Evolutionary conservation across 2,797 vertebrate species (phyloP).

Genomic region (Moxostoma hubbsi): DNA sequence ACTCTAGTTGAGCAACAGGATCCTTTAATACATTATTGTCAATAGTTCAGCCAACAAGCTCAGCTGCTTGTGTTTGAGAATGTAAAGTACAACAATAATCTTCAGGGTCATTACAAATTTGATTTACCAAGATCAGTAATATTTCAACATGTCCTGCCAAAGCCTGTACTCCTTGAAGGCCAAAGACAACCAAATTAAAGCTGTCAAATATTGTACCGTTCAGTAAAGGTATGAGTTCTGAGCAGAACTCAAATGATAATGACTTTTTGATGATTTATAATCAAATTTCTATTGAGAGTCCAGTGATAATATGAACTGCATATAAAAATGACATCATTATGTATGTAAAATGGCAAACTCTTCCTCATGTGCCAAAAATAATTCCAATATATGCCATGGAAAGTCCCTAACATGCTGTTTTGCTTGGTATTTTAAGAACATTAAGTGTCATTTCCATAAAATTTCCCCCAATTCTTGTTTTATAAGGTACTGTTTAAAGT

Average conservation of each 20-base stretch:
- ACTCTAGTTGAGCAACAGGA: no score
- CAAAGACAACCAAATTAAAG: constrained; percentile 71
- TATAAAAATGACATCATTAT: neutral
- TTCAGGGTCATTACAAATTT: constrained; percentile 64
- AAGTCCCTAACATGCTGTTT: neutral
- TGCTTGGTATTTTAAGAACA: neutral
- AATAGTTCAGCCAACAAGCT: neutral
- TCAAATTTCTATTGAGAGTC: neutral
- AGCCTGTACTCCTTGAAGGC: constrained; percentile 63
- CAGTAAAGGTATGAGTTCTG: neutral
- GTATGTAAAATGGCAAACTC: neutral
- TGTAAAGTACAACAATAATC: constrained; percentile 12
- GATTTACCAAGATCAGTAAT: constrained; percentile 65
- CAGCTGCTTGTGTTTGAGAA: neutral
- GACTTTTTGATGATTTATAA: neutral
- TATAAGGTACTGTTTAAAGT: constrained; percentile 26
- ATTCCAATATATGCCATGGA: neutral
- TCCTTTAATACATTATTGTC: no score
- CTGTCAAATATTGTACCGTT: constrained; percentile 54
- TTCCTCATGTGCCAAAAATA: neutral
- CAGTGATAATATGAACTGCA: neutral
- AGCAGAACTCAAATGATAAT: neutral
- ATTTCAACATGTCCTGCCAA: constrained; percentile 78
- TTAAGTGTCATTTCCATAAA: neutral
- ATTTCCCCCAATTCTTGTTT: neutral